Conservation (phyloP, 2,797 vertebrate genomes). For the Periophthalmus magnuspinnatus region DNA sequence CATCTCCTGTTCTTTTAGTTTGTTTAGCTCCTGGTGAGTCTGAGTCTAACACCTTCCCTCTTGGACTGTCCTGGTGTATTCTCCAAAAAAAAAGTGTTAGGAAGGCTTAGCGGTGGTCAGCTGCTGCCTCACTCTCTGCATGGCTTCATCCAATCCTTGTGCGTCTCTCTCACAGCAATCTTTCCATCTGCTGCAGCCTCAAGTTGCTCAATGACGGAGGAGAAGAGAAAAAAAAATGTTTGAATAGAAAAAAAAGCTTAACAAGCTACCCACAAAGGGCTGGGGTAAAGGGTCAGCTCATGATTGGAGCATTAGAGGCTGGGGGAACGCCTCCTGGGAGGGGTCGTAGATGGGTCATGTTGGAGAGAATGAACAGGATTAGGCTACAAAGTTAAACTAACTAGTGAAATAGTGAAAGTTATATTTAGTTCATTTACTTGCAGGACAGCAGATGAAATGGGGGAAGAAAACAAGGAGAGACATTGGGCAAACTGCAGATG, state of each 20-base stretch:
- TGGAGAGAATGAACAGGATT: slow-evolving; percentile 32
- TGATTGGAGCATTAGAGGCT: slow-evolving; percentile 68
- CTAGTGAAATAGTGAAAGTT: not conserved
- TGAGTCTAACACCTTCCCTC: slow-evolving; percentile 17
- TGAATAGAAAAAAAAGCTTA: slow-evolving; percentile 72
- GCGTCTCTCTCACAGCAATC: slow-evolving; percentile 49
- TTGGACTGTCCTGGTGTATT: slow-evolving; percentile 30
- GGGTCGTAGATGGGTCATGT: slow-evolving; percentile 53
- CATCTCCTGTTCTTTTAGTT: slow-evolving; percentile 51
- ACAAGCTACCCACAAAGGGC: slow-evolving; percentile 68
- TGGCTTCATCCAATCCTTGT: slow-evolving; percentile 63
- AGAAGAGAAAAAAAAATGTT: slow-evolving; percentile 51
- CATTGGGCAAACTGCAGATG: not conserved
- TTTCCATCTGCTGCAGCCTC: slow-evolving; percentile 68
- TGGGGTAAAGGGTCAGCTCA: slow-evolving; percentile 47
- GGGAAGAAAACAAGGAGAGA: not conserved
- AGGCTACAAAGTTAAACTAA: slow-evolving; percentile 11
- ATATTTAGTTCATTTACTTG: not conserved
- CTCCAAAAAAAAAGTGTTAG: slow-evolving; percentile 37
- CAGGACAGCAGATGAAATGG: not conserved
- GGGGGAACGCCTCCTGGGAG: slow-evolving; percentile 71
- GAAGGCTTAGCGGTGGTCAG: slow-evolving; percentile 37
- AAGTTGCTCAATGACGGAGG: slow-evolving; percentile 73
- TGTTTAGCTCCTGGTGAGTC: slow-evolving; percentile 27
- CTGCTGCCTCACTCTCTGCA: slow-evolving; percentile 70